Conservation (phyloP, 2,888 invertebrate species). For the Chrysolina oricalcia region DNA sequence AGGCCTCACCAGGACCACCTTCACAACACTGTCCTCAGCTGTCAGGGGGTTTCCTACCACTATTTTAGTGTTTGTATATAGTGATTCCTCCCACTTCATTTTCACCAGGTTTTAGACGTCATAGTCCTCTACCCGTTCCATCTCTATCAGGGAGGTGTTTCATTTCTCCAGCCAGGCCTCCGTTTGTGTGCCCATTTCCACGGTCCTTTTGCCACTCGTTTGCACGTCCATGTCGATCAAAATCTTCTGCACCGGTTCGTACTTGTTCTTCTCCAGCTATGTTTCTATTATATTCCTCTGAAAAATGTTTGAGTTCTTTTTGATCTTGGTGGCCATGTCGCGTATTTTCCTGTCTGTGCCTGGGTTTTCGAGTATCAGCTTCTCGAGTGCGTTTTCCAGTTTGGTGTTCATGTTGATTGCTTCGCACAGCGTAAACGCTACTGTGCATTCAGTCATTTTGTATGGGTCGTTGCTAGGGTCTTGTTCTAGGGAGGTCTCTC, state of each 20-base stretch:
- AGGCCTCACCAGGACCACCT: no score
- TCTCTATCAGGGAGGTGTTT: not conserved
- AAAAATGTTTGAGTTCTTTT: not conserved
- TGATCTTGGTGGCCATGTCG: not conserved
- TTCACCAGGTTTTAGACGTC: no score
- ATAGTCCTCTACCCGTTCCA: not conserved
- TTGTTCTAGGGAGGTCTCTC: constrained; percentile 17
- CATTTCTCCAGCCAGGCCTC: not conserved
- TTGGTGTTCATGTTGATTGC: not conserved
- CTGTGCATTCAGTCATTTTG: constrained; percentile 17
- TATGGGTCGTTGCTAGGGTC: not conserved
- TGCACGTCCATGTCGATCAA: not conserved
- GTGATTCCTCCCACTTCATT: no score
- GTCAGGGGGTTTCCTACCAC: no score
- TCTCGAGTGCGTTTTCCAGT: not conserved
- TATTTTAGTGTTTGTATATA: no score
- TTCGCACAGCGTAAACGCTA: constrained; percentile 18
- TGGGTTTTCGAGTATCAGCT: not conserved
- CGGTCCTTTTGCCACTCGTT: not conserved
- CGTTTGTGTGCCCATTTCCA: not conserved
- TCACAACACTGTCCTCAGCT: no score
- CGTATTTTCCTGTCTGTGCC: not conserved
- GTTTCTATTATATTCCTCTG: not conserved
- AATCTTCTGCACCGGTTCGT: not conserved
- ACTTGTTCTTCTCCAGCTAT: not conserved